A percentile compares a stretch with the other conserved stretches of the same genome.
Conservation (phyloP, 2,797 vertebrate species). For the Gymnocypris eckloni region DNA sequence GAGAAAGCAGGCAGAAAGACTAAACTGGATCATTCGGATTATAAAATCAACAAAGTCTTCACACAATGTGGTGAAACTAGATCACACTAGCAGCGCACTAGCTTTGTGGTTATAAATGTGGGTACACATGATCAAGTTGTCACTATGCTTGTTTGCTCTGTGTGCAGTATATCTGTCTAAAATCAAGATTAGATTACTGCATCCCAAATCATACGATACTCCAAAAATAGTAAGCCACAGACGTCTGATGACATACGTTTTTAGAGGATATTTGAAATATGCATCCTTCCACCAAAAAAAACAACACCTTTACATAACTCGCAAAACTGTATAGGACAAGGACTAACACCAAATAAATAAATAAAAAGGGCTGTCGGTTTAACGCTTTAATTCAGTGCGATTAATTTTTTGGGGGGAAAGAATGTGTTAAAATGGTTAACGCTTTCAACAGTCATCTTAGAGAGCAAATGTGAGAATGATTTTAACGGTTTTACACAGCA, state of each 20-base stretch:
- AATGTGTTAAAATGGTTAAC: neutral
- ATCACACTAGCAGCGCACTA: slow-evolving; percentile 13
- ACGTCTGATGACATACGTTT: neutral
- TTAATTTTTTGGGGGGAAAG: neutral
- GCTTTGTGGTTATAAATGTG: slow-evolving; percentile 7
- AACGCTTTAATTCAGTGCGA: neutral
- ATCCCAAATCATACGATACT: neutral
- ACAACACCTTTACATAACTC: neutral
- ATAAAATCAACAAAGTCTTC: slow-evolving; percentile 5
- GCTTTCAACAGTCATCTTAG: neutral
- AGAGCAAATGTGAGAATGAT: neutral
- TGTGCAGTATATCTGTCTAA: neutral
- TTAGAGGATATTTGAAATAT: neutral
- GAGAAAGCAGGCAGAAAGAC: neutral
- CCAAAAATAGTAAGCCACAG: neutral
- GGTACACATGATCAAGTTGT: neutral
- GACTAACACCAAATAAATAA: neutral
- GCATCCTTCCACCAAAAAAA: neutral
- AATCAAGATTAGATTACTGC: neutral
- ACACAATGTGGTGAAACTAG: neutral
- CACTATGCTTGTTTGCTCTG: neutral
- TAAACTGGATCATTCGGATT: neutral
- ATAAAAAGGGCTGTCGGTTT: neutral
- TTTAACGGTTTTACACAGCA: neutral
- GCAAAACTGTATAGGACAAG: neutral